Base-by-base conservation (phyloP, 2,888 invertebrate species). In the Hydriomena furcata region DNA sequence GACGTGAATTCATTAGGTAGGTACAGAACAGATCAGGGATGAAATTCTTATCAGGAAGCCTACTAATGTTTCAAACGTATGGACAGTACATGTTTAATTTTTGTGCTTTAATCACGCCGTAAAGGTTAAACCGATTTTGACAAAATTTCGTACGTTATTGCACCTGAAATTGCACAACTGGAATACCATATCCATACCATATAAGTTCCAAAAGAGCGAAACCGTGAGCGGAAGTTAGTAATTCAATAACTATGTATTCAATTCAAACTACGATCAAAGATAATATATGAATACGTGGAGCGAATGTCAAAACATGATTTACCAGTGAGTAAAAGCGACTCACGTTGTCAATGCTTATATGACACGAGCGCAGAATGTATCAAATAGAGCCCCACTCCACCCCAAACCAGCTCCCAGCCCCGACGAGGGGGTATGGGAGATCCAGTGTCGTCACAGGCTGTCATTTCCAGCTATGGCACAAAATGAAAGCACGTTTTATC, bases 401-500 rank as follows among this genome's bases (percentile, higher is more conserved):
- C 46, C 37, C 45, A 46, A 27, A 38, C 28, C 20, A 28, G 21
- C 32, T 5, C 25, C 27, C 34, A 44, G 52, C 54, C 51, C 34
- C 17, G 11, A 7, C n/a, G 11, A 13, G 51, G 49, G 57, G 57
- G 53, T 51, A 57, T 28, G 43, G 46, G 24, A 49, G 50, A 61
- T 57, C 63, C 63, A 49, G 69, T 76, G 74, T 76, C 76, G 76
- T 76, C 74, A 79, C 71, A 58, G 54, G 62, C 70, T 76, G 81
- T 79, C 80, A 79, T 67, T 68, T 62, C 65, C 81, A 81, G 71
- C 70, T 66, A 62, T 62, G 58, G 60, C 58, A 60, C 71, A 62
- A 71, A 77, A 80, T 75, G 76, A 74, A 79, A 76, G 72, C 74
- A 74, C 72, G 74, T 76, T 79, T 77, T 76, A 77, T 76, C 74